Evolutionary conservation across 1,140 invertebrate species (phyloP).

Genomic region (Coenobita brevimanus): DNA sequence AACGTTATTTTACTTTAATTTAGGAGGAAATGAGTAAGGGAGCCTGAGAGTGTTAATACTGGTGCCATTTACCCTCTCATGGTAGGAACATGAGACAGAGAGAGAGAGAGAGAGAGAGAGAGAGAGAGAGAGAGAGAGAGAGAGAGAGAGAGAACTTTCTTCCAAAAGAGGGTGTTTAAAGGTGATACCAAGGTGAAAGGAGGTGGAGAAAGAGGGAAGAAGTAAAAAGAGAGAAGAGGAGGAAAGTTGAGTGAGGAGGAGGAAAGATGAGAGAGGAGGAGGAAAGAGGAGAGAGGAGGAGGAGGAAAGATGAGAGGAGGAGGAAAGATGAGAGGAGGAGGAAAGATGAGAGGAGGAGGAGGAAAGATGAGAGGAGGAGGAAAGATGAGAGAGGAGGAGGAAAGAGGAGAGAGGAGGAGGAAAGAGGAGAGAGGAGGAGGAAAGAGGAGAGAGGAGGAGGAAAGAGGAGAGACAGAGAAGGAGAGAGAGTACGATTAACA

Average conservation of each 20-base stretch:
- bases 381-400: neutral
- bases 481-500: too few species aligned
- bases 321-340: neutral
- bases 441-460: neutral
- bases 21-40: too few species aligned
- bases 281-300: neutral
- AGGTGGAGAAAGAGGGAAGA: neutral
- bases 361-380: neutral
- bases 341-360: neutral
- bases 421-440: conserved; percentile 18
- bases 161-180: too few species aligned
- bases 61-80: too few species aligned
- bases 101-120: neutral
- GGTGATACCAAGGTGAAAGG: neutral
- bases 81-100: too few species aligned
- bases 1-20: too few species aligned
- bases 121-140: neutral
- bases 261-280: neutral
- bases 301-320: neutral
- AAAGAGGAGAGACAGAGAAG: neutral
- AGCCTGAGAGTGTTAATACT: too few species aligned
- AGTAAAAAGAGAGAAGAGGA: neutral
- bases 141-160: neutral
- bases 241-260: neutral
- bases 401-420: conserved; percentile 27